phyloP scores from a whole-genome alignment of 2,888 invertebrate genomes.

The Drosophila silvestris region DNA sequence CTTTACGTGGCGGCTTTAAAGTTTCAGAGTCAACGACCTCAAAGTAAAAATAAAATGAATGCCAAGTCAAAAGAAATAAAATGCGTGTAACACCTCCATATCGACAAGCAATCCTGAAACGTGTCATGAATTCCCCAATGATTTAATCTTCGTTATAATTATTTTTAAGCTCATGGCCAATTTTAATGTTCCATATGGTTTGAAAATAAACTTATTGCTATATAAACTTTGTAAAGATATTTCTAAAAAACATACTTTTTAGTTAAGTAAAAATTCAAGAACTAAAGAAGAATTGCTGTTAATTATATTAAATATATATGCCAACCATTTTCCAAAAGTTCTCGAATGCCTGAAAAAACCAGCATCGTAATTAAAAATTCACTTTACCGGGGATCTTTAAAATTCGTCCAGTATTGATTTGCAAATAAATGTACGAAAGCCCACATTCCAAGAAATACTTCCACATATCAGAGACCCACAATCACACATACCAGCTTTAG shows the following conservation, averaged over 20 bases:
- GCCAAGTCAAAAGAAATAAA: slow-evolving; percentile 53
- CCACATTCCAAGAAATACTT: neutral
- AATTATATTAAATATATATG: neutral
- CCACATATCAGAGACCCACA: neutral
- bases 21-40: slow-evolving; percentile 44
- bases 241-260: neutral
- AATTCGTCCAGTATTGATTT: neutral
- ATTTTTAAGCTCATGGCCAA: neutral
- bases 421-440: neutral
- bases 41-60: slow-evolving; percentile 40
- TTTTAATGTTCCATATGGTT: neutral
- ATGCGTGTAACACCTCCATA: slow-evolving; percentile 43
- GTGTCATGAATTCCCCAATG: slow-evolving; percentile 62
- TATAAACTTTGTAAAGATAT: neutral
- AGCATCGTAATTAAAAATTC: neutral
- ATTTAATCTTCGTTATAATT: neutral
- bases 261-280: neutral
- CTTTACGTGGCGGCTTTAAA: slow-evolving; percentile 54
- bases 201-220: neutral
- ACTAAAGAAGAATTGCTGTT: neutral
- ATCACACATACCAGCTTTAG: neutral
- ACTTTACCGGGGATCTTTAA: neutral
- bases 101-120: slow-evolving; percentile 46
- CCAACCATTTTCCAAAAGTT: neutral
- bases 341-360: too few relatives aligned